Evolutionary conservation across 1,140 invertebrate species (phyloP), one percentile per base, ranked within the genome.

Genomic region (Ceratosolen solmsi): DNA sequence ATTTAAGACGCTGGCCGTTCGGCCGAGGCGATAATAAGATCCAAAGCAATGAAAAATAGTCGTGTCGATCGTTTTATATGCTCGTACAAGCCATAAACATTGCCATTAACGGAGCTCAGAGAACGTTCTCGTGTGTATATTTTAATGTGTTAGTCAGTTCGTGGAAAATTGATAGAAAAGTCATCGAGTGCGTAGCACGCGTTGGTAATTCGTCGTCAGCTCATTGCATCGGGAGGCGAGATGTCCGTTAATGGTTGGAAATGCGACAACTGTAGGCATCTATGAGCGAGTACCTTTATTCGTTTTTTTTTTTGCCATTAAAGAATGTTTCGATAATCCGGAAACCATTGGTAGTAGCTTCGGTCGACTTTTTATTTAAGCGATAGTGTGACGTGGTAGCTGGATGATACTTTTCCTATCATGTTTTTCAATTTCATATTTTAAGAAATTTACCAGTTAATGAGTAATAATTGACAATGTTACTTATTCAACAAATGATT

Each of bases 401-500:
- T 60, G 3, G 60, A 63, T 63, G 38, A 46, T 36, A 41, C 56
- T 41, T 20, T 76, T 56, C 22, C n/a, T n/a, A n/a, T n/a, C n/a
- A n/a, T n/a, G n/a, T n/a, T n/a, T n/a, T n/a, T n/a, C n/a, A n/a
- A n/a, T n/a, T n/a, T n/a, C n/a, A n/a, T n/a, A n/a, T n/a, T n/a
- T n/a, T n/a, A n/a, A n/a, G n/a, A n/a, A n/a, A n/a, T n/a, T n/a
- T n/a, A n/a, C n/a, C n/a, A n/a, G n/a, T n/a, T n/a, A n/a, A n/a
- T n/a, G n/a, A n/a, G n/a, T n/a, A n/a, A n/a, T n/a, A n/a, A n/a
- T n/a, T n/a, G n/a, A n/a, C n/a, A n/a, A n/a, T n/a, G n/a, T n/a
- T 75, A 75, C 60, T 60, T 11, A 60, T 41, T 27, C 1, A 27
- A 58, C n/a, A n/a, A 41, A 46, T 75, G 56, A 75, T 75, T 75